phyloP scores from a whole-genome alignment of 1,140 invertebrate species.

The Pissodes strobi region DNA sequence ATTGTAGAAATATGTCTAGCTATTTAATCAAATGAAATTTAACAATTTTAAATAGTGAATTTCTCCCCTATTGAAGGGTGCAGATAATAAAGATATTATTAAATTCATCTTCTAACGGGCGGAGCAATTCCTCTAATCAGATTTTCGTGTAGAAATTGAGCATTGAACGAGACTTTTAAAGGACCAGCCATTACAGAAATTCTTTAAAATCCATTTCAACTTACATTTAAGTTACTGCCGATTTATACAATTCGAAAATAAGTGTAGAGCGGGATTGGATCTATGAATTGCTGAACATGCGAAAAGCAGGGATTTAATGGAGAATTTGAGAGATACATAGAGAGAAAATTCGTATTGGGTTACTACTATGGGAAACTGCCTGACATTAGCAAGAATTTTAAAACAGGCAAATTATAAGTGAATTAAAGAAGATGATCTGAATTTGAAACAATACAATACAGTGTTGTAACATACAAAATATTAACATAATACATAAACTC shows the following conservation, averaged over 20 bases:
- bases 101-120: not conserved
- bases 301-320: not conserved
- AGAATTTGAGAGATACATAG: not conserved
- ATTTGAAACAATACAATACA: too few species aligned
- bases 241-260: not conserved
- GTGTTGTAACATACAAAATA: too few species aligned
- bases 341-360: not conserved
- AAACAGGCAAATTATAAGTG: too few species aligned
- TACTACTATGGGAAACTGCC: too few species aligned
- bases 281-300: not conserved
- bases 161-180: constrained; percentile 1
- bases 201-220: constrained; percentile 3
- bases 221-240: not conserved
- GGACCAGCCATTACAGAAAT: not conserved
- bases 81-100: not conserved
- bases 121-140: not conserved
- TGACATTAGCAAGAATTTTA: too few species aligned
- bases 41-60: too few species aligned
- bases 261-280: not conserved
- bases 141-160: not conserved
- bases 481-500: too few species aligned
- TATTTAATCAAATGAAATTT: too few species aligned
- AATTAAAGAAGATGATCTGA: too few species aligned
- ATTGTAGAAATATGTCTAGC: too few species aligned
- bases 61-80: too few species aligned